Evolutionary conservation across 1,140 invertebrate species (phyloP).

Genomic region (Doryteuthis pealeii): DNA sequence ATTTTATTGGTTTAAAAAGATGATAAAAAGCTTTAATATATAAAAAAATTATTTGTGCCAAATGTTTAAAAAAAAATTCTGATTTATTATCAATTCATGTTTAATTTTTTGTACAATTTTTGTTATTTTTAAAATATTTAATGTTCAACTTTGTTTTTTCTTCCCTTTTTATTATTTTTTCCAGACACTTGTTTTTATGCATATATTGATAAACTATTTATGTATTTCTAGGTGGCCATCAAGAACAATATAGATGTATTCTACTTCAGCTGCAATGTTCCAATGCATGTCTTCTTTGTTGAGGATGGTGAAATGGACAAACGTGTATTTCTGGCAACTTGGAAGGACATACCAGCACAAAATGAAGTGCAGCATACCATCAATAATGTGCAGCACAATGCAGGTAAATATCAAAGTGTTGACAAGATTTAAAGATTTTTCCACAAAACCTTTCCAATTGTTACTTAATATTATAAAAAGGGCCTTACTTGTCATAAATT

Average conservation of each 20-base stretch:
- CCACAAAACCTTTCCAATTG: background rate
- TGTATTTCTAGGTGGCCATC: slow-evolving; percentile 78
- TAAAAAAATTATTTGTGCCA: too few species aligned
- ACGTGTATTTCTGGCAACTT: slow-evolving; percentile 92
- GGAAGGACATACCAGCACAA: slow-evolving; percentile 98
- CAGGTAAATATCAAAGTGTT: slow-evolving; percentile 64
- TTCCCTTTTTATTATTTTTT: too few species aligned
- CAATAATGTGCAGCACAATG: slow-evolving; percentile 66
- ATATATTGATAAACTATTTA: too few species aligned
- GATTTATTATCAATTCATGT: too few species aligned
- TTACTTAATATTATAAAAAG: background rate
- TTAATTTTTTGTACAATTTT: too few species aligned
- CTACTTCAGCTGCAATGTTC: slow-evolving; percentile 94
- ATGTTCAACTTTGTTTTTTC: too few species aligned
- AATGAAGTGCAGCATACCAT: slow-evolving; percentile 93
- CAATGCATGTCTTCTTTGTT: slow-evolving; percentile 88
- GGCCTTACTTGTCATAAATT: background rate
- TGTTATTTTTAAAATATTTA: too few species aligned
- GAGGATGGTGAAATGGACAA: slow-evolving; percentile 99
- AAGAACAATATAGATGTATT: slow-evolving; percentile 99
- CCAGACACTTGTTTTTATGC: too few species aligned
- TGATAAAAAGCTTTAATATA: too few species aligned
- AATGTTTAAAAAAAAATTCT: too few species aligned
- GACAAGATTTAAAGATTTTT: background rate
- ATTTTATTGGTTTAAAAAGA: too few species aligned